These are phyloP conservation scores for Teleiodes luculella DNA, from an alignment of 2,888 invertebrate species.

Conservation along the genomic window DNA sequence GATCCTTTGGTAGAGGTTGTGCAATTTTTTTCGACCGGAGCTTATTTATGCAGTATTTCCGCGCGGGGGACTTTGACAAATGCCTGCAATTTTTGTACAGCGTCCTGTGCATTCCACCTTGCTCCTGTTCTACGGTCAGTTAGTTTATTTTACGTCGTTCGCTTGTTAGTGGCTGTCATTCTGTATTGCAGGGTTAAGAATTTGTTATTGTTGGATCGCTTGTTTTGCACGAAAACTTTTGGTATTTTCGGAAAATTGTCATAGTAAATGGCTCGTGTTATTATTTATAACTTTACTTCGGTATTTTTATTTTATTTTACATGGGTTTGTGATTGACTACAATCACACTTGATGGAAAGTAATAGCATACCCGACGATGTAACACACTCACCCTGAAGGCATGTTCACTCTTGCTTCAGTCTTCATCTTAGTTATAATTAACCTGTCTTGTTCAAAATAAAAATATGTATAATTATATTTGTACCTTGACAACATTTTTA, in stretches of 20 bases:
- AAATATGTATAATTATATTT: too few species aligned
- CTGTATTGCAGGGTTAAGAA: neutral
- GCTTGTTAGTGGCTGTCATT: conserved; percentile 13
- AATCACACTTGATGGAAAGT: too few species aligned
- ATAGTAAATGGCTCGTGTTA: too few species aligned
- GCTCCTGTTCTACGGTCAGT: conserved; percentile 22
- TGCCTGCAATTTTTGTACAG: conserved; percentile 61
- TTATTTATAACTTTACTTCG: too few species aligned
- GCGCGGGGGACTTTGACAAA: conserved; percentile 72
- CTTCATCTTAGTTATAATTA: too few species aligned
- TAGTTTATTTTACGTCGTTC: conserved; percentile 12
- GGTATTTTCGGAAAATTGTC: neutral
- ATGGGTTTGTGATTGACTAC: too few species aligned
- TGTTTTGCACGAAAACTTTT: neutral
- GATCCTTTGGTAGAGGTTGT: conserved; percentile 33
- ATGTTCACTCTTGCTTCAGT: too few species aligned
- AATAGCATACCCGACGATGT: too few species aligned
- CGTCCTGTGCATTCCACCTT: conserved; percentile 43
- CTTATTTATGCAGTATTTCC: conserved; percentile 75
- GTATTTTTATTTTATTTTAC: too few species aligned
- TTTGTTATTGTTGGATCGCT: neutral
- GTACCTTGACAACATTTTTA: too few species aligned
- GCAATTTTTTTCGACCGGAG: conserved; percentile 60
- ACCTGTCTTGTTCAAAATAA: too few species aligned
- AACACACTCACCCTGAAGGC: too few species aligned